Base-by-base conservation (phyloP, 2,888 invertebrate genomes). In the Limnephilus lunatus region DNA sequence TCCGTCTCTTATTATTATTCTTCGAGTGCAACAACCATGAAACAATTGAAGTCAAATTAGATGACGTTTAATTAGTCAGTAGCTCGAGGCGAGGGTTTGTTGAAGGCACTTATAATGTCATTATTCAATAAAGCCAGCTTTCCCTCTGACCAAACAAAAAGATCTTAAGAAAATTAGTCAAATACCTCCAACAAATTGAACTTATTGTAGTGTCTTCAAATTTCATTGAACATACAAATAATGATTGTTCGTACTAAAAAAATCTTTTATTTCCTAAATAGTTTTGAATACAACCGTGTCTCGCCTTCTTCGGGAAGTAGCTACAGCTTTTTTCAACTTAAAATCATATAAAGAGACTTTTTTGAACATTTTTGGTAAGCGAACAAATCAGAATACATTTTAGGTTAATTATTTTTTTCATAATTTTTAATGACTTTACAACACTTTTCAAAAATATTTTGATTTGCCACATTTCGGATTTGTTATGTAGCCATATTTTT, bases 41-140 rank as follows among this genome's bases (percentile, higher is more conserved):
- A 83, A 83, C 83, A 83, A 83, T 83, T 83, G 35, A 83, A 83
- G 83, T 83, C 83, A 32, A 35, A 83, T 39, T 83, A 35, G 32
- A 83, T 83, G 83, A 83, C 25, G 83, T 32, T 83, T 35, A 83
- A 83, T 83, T 35, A 83, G 9, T 83, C 35, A 35, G 35, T 35
- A 35, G 35, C 25, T 83, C 35, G 32, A 83, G 39, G 39, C 35
- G 39, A 83, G 83, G 83, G 83, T 83, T 35, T 83, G 83, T 83
- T 35, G 15, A 19, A 83, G 83, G 83, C 68, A 68, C 68, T 68
- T 68, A 68, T 68, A 68, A 25, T 68, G 68, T 9, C 68, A 68
- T 68, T 68, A 68, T 68, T 68, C 7, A 68, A 68, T 68, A 68
- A 68, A 68, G 25, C n/a, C 68, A 68, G 68, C 68, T 68, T 68